Evolutionary conservation across 2,113 vertebrate species (phyloP).

Genomic region (Corythaixoides concolor): DNA sequence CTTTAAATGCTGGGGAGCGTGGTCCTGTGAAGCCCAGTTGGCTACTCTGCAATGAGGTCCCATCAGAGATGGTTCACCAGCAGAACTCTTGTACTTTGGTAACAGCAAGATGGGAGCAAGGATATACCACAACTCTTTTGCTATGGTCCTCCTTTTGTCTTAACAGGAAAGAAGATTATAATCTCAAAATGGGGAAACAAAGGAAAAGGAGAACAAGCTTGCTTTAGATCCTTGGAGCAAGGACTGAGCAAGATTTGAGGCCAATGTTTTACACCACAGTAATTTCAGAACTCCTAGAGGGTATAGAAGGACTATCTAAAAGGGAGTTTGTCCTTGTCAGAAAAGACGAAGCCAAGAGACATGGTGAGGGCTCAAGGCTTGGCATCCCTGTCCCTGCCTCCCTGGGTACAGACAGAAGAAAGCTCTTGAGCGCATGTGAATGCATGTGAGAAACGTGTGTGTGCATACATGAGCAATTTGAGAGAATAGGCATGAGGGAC

Average conservation of each 20-base stretch:
- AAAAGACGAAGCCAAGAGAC: background rate
- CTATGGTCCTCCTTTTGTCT: background rate
- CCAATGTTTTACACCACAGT: background rate
- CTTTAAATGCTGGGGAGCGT: background rate
- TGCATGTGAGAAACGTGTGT: rapidly evolving
- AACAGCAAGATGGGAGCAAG: background rate
- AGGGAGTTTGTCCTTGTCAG: background rate
- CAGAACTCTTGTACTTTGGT: background rate
- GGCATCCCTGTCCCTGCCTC: background rate
- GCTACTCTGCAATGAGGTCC: background rate
- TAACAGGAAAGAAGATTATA: background rate
- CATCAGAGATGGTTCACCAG: background rate
- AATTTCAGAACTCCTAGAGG: background rate
- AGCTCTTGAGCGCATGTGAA: background rate
- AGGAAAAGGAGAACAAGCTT: background rate
- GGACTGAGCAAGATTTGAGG: background rate
- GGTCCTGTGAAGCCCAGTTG: background rate
- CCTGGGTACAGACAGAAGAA: background rate
- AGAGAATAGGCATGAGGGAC: background rate
- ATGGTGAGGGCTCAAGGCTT: background rate
- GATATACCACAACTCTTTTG: background rate
- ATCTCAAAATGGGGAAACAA: background rate
- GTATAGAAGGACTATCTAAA: background rate
- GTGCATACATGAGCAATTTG: background rate
- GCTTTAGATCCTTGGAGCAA: background rate